Conservation (phyloP, 2,113 vertebrate genomes). For the Podarcis cretensis region DNA sequence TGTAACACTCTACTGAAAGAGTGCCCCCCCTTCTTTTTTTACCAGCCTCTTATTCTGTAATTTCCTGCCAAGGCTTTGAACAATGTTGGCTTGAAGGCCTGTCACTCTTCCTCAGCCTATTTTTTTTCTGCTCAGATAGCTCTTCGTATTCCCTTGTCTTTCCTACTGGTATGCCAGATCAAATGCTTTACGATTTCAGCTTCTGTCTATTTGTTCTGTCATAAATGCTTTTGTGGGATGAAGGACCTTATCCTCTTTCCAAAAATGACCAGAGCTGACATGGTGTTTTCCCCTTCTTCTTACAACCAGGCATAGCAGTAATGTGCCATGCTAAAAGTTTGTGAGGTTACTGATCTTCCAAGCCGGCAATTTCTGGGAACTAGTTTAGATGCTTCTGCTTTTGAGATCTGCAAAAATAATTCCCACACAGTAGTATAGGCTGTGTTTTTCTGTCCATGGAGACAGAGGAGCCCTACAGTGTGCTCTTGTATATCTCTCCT, state of each 20-base stretch:
- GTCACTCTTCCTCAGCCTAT: background rate
- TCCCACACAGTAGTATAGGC: no score
- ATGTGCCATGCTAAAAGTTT: background rate
- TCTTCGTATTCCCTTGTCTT: background rate
- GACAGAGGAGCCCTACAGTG: no score
- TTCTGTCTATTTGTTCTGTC: background rate
- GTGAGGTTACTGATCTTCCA: background rate
- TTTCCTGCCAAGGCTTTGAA: background rate
- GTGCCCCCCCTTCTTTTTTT: background rate
- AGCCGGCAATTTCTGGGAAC: background rate
- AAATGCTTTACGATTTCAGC: background rate
- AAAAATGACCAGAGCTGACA: background rate
- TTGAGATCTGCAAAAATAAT: background rate
- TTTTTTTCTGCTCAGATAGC: background rate
- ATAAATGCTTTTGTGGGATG: background rate
- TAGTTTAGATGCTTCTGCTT: background rate
- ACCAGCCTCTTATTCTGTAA: background rate
- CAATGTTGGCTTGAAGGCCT: background rate
- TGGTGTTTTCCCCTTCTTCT: background rate
- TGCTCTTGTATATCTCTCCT: no score
- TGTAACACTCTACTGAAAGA: constrained; percentile 21
- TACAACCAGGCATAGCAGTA: background rate
- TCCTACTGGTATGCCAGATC: background rate
- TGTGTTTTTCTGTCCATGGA: no score
- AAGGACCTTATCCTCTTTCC: background rate